Conservation (phyloP, 2,797 vertebrate species). For the Pangasius mekongensis region DNA sequence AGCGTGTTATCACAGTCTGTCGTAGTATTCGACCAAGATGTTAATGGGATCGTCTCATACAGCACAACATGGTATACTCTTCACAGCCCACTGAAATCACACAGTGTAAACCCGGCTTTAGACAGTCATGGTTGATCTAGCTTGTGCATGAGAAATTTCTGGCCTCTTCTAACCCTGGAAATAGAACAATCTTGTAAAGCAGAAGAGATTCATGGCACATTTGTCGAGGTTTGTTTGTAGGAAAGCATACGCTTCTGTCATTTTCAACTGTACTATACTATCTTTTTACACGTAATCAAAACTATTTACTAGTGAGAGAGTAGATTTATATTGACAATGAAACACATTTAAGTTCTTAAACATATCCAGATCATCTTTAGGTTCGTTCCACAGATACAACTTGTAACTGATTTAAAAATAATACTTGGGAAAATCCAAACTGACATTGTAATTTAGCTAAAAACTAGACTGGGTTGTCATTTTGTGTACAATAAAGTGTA, state of each 20-base stretch:
- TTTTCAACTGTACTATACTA: background rate
- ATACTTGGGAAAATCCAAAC: background rate
- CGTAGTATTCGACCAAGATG: background rate
- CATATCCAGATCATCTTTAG: slow-evolving; percentile 6
- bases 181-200: slow-evolving; percentile 35
- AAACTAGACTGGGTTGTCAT: background rate
- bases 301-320: slow-evolving; percentile 23
- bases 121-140: slow-evolving; percentile 32
- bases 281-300: slow-evolving; percentile 39
- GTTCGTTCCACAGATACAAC: background rate
- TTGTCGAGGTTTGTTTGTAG: slow-evolving; percentile 20
- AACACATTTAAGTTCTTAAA: background rate
- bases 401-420: background rate
- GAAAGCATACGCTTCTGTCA: background rate
- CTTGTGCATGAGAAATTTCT: slow-evolving; percentile 38
- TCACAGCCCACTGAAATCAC: background rate
- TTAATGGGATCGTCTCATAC: background rate
- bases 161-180: slow-evolving; percentile 31
- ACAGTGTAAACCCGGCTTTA: slow-evolving; percentile 15
- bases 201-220: slow-evolving; percentile 32
- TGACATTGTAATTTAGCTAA: background rate
- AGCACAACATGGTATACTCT: background rate
- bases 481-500: slow-evolving; percentile 7
- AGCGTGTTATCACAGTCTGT: background rate
- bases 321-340: slow-evolving; percentile 8